Percentiles rank a stretch among this genome's conserved stretches.
Evolutionary conservation across 2,113 vertebrate genomes (phyloP).

Genomic region (Acrocephalus arundinaceus): DNA sequence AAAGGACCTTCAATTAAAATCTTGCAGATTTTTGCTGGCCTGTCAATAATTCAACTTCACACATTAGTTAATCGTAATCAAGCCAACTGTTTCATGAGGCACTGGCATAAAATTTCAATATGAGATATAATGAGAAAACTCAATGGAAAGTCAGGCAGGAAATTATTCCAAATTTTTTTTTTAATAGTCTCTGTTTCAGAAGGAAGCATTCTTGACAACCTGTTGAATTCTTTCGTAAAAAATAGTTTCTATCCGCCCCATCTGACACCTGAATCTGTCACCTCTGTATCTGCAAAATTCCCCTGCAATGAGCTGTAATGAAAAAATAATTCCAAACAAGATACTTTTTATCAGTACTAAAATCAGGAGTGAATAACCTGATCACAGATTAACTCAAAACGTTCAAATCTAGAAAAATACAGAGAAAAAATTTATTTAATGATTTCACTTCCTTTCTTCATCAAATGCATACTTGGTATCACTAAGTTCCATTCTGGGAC

Average conservation of each 20-base stretch:
- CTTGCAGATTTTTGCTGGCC: not conserved
- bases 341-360: not conserved
- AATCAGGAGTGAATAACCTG: not conserved
- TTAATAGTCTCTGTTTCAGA: not conserved
- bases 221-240: not conserved
- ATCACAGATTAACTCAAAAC: not conserved
- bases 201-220: not conserved
- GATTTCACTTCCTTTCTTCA: not conserved
- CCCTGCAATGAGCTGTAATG: not conserved
- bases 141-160: not conserved
- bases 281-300: not conserved
- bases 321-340: not conserved
- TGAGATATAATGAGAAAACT: not conserved
- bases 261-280: not conserved
- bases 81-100: not conserved
- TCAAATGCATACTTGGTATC: not conserved
- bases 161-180: not conserved
- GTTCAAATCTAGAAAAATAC: not conserved
- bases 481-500: not conserved
- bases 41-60: not conserved
- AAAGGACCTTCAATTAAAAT: not conserved
- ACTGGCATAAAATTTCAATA: not conserved
- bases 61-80: accelerated
- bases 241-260: not conserved
- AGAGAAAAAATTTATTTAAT: not conserved